phyloP scores from a whole-genome alignment of 2,797 vertebrate species.

The Zenarchopterus dispar region DNA sequence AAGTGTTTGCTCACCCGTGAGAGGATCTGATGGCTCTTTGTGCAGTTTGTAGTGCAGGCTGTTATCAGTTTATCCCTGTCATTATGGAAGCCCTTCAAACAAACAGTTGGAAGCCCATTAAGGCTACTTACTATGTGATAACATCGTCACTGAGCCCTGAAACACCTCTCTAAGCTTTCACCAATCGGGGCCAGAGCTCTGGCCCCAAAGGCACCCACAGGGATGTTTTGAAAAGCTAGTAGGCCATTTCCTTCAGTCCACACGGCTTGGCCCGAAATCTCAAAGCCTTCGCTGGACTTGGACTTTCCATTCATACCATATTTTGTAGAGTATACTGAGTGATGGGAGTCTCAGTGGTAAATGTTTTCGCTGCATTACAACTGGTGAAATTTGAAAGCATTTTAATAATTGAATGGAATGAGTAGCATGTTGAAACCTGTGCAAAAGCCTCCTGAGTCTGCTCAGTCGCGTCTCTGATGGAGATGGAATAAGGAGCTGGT shows the following conservation, averaged over 20 bases:
- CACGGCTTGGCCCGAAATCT: constrained; percentile 58
- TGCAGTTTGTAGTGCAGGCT: constrained; percentile 48
- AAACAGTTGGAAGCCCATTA: constrained; percentile 85
- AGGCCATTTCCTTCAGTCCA: constrained; percentile 78
- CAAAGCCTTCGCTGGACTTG: constrained; percentile 30
- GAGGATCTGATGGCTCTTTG: constrained; percentile 48
- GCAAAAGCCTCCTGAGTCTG: constrained; percentile 31
- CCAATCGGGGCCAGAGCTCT: constrained; percentile 78
- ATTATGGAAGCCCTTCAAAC: constrained; percentile 81
- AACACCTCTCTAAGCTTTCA: constrained; percentile 79
- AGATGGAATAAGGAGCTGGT: constrained; percentile 1
- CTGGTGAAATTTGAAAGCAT: constrained; percentile 55
- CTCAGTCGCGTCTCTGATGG: constrained; percentile 69
- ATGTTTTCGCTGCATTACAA: constrained; percentile 30
- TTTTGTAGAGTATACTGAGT: constrained; percentile 25
- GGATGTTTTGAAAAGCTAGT: constrained; percentile 80
- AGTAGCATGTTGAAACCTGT: constrained; percentile 68
- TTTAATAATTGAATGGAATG: constrained; percentile 75
- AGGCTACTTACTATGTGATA: constrained; percentile 83
- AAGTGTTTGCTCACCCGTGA: constrained; percentile 60
- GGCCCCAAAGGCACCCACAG: constrained; percentile 69
- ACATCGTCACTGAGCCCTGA: constrained; percentile 81
- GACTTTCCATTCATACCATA: constrained; percentile 33
- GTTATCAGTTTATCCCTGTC: constrained; percentile 83
- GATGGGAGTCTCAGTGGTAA: constrained; percentile 38